Evolutionary conservation across 2,888 invertebrate species (phyloP), one percentile per base, ranked within the genome.

Genomic region (Nasonia oneida): DNA sequence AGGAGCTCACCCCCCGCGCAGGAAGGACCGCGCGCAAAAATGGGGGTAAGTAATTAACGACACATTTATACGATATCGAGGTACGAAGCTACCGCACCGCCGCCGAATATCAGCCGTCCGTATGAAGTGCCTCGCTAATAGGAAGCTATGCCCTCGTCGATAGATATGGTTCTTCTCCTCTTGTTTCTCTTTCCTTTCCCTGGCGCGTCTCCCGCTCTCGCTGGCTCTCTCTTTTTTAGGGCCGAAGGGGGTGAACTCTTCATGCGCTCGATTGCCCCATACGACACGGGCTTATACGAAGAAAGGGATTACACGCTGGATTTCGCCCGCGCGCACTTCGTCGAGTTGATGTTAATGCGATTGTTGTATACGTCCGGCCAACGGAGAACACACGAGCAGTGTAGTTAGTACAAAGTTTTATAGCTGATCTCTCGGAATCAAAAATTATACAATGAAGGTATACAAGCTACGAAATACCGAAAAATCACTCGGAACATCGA

Each of bases 51-150:
- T 93, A 93, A 92, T 93, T 93, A 93, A 93, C 92, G 92, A 91
- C 92, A 91, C 92, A 91, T 93, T 93, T 93, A 92, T 92, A 92
- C 92, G 91, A 92, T 93, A 93, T 92, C 91, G 93, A 33, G 57
- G 57, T 15, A 61, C 77, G 87, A 82, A 80, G 86, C 77, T 78
- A 87, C 33, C 18, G 18, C 23, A 12, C 77, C 74, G 29, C 29
- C 39, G 8, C 33, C 50, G 86, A 75, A 82, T 84, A 86, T 86
- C 86, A 85, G 73, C 80, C 84, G 83, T 86, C 77, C 77, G 74
- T 89, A 90, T 91, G 90, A 91, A 92, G 91, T 91, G 89, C 90
- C 89, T 73, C 87, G 88, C 90, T 92, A 92, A 92, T 92, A 90
- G 91, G 91, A 92, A 93, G 90, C 90, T 92, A 92, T 90, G 91